Conservation (phyloP, 2,888 invertebrate genomes). For the Pyrgus malvae region DNA sequence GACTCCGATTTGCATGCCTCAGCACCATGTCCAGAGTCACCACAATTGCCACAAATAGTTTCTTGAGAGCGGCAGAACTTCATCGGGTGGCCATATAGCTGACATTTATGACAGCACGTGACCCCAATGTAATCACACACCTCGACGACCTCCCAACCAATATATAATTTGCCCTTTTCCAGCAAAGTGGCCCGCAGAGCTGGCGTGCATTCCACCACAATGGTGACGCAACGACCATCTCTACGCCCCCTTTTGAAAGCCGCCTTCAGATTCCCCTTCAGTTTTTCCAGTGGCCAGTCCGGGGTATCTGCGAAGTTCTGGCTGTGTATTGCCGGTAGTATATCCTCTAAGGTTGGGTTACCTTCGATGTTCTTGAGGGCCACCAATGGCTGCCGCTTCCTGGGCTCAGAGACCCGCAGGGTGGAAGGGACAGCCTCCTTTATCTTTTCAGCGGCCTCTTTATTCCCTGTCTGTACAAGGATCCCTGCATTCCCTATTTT, state of each 20-base stretch:
- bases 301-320: neutral
- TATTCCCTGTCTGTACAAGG: neutral
- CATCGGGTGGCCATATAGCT: conserved; percentile 33
- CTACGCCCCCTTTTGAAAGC: neutral
- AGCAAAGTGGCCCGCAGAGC: neutral
- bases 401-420: neutral
- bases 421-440: neutral
- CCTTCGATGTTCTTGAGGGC: neutral
- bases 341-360: neutral
- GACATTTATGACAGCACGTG: conserved; percentile 34
- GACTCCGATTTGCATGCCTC: neutral
- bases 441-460: neutral
- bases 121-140: conserved; percentile 18
- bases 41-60: conserved; percentile 23
- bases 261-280: neutral
- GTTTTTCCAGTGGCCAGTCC: neutral
- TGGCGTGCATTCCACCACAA: neutral
- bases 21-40: conserved; percentile 17
- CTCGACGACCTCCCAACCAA: neutral
- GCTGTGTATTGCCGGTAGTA: neutral
- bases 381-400: neutral
- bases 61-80: conserved; percentile 15
- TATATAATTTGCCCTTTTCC: neutral
- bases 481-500: neutral
- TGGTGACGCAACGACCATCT: neutral